Percentiles rank a stretch among this genome's conserved stretches.
phyloP scores from a whole-genome alignment of 2,113 vertebrate species.

The Uria lomvia region DNA sequence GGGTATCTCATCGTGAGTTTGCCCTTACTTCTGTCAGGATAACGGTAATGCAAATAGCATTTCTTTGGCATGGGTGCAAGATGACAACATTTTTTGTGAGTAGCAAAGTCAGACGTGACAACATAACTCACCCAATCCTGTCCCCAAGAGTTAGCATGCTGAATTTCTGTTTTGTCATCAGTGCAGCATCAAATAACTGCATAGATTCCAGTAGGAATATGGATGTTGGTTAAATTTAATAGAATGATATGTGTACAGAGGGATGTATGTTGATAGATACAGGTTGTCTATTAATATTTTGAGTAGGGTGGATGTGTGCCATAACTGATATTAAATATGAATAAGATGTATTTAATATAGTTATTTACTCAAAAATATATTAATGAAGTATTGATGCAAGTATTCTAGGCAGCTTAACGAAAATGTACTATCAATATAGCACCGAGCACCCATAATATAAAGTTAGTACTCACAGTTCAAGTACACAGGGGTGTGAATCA shows the following conservation, averaged over 20 bases:
- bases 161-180: neutral
- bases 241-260: neutral
- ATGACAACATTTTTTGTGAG: neutral
- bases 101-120: neutral
- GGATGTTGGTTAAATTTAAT: neutral
- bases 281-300: neutral
- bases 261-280: neutral
- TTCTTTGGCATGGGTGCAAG: neutral
- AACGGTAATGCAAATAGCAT: neutral
- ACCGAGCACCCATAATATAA: neutral
- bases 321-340: neutral
- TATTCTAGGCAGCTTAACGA: neutral
- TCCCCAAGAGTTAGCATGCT: neutral
- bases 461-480: neutral
- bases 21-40: neutral
- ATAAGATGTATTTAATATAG: neutral
- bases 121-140: neutral
- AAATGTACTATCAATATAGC: neutral
- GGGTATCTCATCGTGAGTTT: rapidly evolving
- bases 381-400: neutral
- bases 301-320: neutral
- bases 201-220: neutral
- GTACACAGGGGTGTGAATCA: neutral
- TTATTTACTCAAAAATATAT: neutral
- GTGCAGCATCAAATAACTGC: neutral